Conservation (phyloP, 2,113 vertebrate genomes). For the Gobio gobio region DNA sequence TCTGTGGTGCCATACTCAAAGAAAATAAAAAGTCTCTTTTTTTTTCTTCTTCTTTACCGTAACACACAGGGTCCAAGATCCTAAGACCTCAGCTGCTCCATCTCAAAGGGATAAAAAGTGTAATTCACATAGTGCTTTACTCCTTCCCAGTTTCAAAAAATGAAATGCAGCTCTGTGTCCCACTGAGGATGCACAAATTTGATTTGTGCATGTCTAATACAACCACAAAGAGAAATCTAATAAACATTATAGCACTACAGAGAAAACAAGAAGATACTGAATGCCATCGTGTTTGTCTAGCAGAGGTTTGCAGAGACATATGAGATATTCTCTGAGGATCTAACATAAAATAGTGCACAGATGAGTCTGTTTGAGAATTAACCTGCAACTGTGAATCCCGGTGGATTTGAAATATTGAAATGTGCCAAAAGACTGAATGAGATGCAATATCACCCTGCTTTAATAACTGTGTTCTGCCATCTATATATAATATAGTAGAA, state of each 20-base stretch:
- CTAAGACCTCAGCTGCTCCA: conserved; percentile 59
- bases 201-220: conserved; percentile 49
- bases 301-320: conserved; percentile 26
- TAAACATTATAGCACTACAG: conserved; percentile 8
- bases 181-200: conserved; percentile 29
- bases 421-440: conserved; percentile 15
- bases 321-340: conserved; percentile 17
- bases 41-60: not conserved
- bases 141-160: not conserved
- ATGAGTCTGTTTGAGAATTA: conserved; percentile 36
- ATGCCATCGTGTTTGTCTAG: conserved; percentile 20
- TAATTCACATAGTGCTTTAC: conserved; percentile 45
- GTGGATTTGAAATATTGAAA: not conserved
- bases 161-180: conserved; percentile 39
- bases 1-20: not conserved
- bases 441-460: not conserved
- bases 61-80: conserved; percentile 43
- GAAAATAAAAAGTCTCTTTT: not conserved
- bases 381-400: conserved; percentile 57
- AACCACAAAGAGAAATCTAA: conserved; percentile 2
- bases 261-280: conserved; percentile 22
- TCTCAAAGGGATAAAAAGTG: conserved; percentile 64
- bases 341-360: conserved; percentile 16
- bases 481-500: not conserved
- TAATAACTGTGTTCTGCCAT: conserved; percentile 18